phyloP scores from a whole-genome alignment of 1,140 invertebrate genomes.

The Macrocentrus cingulum region DNA sequence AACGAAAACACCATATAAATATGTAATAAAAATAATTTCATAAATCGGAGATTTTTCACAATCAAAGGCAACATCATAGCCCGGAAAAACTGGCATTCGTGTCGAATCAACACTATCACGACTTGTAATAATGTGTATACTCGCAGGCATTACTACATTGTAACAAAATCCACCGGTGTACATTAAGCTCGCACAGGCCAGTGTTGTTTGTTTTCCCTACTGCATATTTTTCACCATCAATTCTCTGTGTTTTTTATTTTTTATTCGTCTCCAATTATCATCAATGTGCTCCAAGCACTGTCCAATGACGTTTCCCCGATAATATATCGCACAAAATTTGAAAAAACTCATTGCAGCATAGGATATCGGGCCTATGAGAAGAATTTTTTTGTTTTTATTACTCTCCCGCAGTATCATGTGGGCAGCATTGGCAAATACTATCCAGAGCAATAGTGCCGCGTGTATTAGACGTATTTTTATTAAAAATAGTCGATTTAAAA shows the following conservation, averaged over 20 bases:
- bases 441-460: neutral
- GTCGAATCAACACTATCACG: conserved; percentile 13
- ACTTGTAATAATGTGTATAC: neutral
- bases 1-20: conserved; percentile 30
- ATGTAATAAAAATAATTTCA: conserved; percentile 33
- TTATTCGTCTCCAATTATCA: neutral
- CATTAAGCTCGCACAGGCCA: conserved; percentile 4
- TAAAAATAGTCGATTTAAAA: neutral
- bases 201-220: neutral
- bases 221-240: conserved; percentile 9
- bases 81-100: conserved; percentile 35
- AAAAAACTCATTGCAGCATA: conserved; percentile 22
- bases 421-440: neutral
- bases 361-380: conserved; percentile 27
- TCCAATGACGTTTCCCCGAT: conserved; percentile 1
- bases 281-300: neutral
- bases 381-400: conserved; percentile 13
- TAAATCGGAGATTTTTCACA: conserved; percentile 29
- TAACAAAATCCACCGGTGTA: neutral
- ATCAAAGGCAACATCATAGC: conserved; percentile 34
- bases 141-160: conserved; percentile 7
- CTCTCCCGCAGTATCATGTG: neutral
- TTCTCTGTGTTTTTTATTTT: neutral
- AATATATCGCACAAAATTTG: conserved; percentile 25
- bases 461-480: neutral